Evolutionary conservation across 2,113 vertebrate genomes (phyloP), one percentile per base, ranked within the genome.

Genomic region (Lipotes vexillifer): DNA sequence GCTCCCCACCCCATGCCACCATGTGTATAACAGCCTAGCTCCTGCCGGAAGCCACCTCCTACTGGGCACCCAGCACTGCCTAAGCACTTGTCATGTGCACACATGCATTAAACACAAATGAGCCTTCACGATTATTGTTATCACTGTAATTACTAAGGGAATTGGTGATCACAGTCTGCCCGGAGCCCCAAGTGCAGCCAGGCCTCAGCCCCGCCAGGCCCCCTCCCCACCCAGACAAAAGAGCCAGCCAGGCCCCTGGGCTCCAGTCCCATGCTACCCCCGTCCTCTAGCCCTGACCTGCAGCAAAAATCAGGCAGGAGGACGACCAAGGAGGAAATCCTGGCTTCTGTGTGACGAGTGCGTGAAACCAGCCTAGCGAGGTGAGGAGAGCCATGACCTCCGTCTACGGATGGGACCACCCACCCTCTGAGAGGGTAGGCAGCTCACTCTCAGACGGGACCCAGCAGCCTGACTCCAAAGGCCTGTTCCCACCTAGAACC

Each of bases 181-280:
- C 46, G 38, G 23, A 18, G 8, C 87, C 44, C 72, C 52, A 5
- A 1, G 1, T 17, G 36, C 66, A n/a, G 74, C 81, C 65, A 2
- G 18, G 41, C 44, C n/a, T 33, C 18, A 0, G 69, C 49, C 33
- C 59, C 1, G 1, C 36, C 25, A 8, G 18, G 21, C n/a, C 38
- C 38, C 36, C 29, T 33, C n/a, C 46, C 46, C 57, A 27, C 3
- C 23, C 0, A 0, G 0, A 66, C 49, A 4, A 15, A 29, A 36
- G 21, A 36, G 69, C 27, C 84, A 36, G 69, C 27, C 84, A 89
- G 38, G 1, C 11, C 29, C 63, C 88, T 2, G 8, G 8, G 31
- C 17, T 59, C 78, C 5, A 0, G 52, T 15, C 74, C 66, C 15
- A 7, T 46, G 12, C 38, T 13, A 3, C 5, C 10, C 36, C 29